Conservation (phyloP, 2,888 invertebrate genomes). For the Thyatira batis region DNA sequence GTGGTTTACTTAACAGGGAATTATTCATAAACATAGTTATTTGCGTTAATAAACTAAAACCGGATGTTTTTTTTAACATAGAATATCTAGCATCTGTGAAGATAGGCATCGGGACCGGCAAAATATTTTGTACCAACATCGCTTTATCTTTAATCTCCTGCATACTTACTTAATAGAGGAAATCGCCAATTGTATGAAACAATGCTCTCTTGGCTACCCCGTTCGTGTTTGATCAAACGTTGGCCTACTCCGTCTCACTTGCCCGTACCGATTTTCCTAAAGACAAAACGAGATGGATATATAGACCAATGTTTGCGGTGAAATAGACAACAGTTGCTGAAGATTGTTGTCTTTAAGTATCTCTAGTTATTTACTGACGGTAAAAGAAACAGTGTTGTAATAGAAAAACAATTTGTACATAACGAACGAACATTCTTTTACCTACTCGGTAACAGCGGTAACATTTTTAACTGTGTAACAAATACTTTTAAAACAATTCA, state of each 20-base stretch:
- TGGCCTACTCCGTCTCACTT: conserved; percentile 10
- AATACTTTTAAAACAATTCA: neutral
- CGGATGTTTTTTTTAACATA: conserved; percentile 21
- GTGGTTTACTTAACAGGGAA: neutral
- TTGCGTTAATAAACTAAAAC: conserved; percentile 30
- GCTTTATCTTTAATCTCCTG: conserved; percentile 64
- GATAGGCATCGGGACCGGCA: conserved; percentile 57
- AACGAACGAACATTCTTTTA: neutral
- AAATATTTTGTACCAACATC: conserved; percentile 69
- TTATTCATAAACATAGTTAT: neutral
- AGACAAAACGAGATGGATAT: neutral
- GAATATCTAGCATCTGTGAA: conserved; percentile 31
- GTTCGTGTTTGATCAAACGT: conserved; percentile 26
- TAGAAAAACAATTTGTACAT: conserved; percentile 21
- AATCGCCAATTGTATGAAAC: conserved; percentile 72
- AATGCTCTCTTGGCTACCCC: conserved; percentile 42
- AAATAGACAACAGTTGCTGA: conserved; percentile 9
- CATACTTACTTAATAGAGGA: conserved; percentile 70
- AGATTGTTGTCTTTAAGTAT: conserved; percentile 40
- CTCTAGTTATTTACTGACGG: conserved; percentile 35
- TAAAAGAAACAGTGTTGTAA: conserved; percentile 25
- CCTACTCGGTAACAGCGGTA: neutral
- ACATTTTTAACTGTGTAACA: neutral
- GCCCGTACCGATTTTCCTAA: neutral
- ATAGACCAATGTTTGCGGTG: neutral